phyloP scores from a whole-genome alignment of 2,888 invertebrate genomes.

The Volucella zonaria region DNA sequence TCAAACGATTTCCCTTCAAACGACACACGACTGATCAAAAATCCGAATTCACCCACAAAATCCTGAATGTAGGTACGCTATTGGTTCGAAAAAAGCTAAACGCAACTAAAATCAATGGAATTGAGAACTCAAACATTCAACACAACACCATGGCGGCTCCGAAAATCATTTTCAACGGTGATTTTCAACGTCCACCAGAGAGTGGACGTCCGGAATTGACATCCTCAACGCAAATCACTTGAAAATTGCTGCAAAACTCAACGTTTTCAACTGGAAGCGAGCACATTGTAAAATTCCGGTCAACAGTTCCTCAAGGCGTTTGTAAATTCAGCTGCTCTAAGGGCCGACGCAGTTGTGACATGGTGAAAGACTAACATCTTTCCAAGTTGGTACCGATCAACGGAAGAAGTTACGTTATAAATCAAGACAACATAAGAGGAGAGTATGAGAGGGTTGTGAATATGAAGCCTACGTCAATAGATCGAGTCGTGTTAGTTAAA shows the following conservation, averaged over 20 bases:
- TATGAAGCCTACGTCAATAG: too few species aligned
- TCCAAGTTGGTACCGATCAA: conserved; percentile 81
- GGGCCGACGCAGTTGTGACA: conserved; percentile 78
- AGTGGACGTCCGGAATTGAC: conserved; percentile 62
- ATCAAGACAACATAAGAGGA: too few species aligned
- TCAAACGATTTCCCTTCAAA: conserved; percentile 60
- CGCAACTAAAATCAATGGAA: conserved; percentile 77
- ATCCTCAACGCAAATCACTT: conserved; percentile 82
- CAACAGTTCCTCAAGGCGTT: conserved; percentile 83
- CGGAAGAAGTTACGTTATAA: conserved; percentile 81
- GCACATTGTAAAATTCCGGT: conserved; percentile 83
- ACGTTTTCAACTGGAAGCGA: conserved; percentile 83
- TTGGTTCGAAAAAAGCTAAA: conserved; percentile 76
- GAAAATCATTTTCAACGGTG: conserved; percentile 76
- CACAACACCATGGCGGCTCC: conserved; percentile 77
- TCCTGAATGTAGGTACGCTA: conserved; percentile 77
- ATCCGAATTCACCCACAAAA: conserved; percentile 76
- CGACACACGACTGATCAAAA: conserved; percentile 53
- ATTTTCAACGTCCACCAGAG: conserved; percentile 60
- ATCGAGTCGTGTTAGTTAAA: too few species aligned
- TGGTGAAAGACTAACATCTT: conserved; percentile 77
- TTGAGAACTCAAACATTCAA: conserved; percentile 75
- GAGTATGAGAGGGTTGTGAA: too few species aligned
- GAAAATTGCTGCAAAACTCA: conserved; percentile 83
- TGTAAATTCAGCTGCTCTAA: conserved; percentile 77